Conservation (phyloP, 1,140 invertebrate genomes). For the Phenacoccus solenopsis region DNA sequence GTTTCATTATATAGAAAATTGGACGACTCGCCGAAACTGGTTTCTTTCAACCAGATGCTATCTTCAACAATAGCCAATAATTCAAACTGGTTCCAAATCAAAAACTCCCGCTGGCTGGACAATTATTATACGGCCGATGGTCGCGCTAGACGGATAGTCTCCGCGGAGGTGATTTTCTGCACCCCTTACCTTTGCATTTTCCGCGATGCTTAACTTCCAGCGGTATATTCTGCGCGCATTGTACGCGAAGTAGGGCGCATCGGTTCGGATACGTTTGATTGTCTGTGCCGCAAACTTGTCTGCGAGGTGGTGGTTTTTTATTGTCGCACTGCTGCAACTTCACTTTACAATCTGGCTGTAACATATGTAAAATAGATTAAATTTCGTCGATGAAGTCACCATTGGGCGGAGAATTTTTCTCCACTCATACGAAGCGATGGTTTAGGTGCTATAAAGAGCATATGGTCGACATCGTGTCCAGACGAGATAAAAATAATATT, state of each 20-base stretch:
- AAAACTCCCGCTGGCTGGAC: constrained; percentile 8
- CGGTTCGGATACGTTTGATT: constrained; percentile 60
- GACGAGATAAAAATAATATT: not conserved
- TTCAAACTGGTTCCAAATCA: constrained; percentile 7
- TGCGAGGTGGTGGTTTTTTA: constrained; percentile 30
- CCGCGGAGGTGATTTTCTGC: not conserved
- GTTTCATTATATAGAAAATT: not conserved
- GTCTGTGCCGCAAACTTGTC: constrained; percentile 65
- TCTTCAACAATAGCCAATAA: constrained; percentile 13
- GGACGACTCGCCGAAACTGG: constrained; percentile 1
- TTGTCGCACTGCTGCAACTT: constrained; percentile 35
- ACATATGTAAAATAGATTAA: not conserved
- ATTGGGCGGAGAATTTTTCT: too few species aligned
- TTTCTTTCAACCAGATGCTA: not conserved
- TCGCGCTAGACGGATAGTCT: not conserved
- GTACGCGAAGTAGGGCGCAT: constrained; percentile 59
- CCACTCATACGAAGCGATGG: too few species aligned
- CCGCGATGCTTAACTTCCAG: constrained; percentile 55
- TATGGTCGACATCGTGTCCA: not conserved
- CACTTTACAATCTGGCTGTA: constrained; percentile 36
- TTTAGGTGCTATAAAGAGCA: too few species aligned
- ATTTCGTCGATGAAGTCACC: too few species aligned
- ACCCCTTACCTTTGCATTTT: constrained; percentile 38
- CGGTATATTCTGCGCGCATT: constrained; percentile 45
- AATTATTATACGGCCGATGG: not conserved